phyloP scores from a whole-genome alignment of 2,113 vertebrate species.

The Poeciliopsis occidentalis region DNA sequence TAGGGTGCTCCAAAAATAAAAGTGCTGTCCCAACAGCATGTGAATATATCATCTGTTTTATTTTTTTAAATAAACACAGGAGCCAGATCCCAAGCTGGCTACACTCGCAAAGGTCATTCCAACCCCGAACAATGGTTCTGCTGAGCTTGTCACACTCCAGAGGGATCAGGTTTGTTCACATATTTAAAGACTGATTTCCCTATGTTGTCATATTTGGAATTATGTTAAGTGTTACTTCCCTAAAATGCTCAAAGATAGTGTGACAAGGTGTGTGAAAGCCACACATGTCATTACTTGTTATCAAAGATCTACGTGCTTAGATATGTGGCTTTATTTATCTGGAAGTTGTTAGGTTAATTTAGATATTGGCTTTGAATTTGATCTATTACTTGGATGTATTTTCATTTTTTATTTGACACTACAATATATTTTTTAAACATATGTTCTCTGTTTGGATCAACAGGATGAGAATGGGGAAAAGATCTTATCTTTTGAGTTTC shows the following conservation, averaged over 20 bases:
- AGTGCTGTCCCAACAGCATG: slow-evolving; percentile 17
- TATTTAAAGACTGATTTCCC: background rate
- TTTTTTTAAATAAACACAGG: slow-evolving; percentile 76
- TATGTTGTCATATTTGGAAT: slow-evolving; percentile 4
- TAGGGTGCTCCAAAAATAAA: slow-evolving; percentile 11
- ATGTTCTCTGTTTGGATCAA: slow-evolving; percentile 13
- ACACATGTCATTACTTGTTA: background rate
- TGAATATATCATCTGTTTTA: slow-evolving; percentile 39
- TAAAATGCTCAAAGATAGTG: background rate
- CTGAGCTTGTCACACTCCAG: slow-evolving; percentile 88
- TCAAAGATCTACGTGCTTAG: background rate
- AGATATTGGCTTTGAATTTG: background rate
- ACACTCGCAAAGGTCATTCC: slow-evolving; percentile 92
- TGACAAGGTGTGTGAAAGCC: background rate
- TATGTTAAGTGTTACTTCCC: background rate
- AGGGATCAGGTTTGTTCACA: slow-evolving; percentile 84
- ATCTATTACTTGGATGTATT: background rate
- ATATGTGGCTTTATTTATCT: background rate
- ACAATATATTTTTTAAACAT: background rate
- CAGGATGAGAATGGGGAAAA: slow-evolving; percentile 85
- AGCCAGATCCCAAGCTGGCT: slow-evolving; percentile 84
- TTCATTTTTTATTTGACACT: background rate
- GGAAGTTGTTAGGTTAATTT: background rate
- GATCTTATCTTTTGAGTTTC: slow-evolving; percentile 91
- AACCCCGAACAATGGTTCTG: slow-evolving; percentile 93